Evolutionary conservation across 2,113 vertebrate genomes (phyloP).

Genomic region (Callopanchax toddi): DNA sequence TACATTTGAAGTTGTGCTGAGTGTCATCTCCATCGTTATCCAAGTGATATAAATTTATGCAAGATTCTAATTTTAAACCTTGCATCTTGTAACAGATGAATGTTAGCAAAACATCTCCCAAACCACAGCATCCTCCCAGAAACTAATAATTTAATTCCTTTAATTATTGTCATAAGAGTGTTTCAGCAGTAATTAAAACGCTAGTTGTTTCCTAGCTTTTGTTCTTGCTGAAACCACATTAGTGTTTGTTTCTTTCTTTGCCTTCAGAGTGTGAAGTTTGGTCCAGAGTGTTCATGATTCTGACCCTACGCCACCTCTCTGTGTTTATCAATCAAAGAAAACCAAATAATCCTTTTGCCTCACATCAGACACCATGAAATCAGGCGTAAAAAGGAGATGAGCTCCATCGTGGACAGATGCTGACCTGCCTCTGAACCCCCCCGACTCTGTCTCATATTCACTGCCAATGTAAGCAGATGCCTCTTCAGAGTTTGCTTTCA

Average conservation of each 20-base stretch:
- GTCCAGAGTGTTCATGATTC: constrained; percentile 18
- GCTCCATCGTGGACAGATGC: constrained; percentile 30
- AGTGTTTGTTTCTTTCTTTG: constrained; percentile 3
- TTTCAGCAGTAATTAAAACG: too few species aligned
- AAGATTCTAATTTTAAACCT: too few species aligned
- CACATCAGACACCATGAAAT: constrained; percentile 53
- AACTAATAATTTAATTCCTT: too few species aligned
- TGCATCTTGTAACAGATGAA: too few species aligned
- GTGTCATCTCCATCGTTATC: too few species aligned
- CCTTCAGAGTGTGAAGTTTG: constrained; percentile 4
- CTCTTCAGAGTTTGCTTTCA: constrained; percentile 52
- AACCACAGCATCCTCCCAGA: too few species aligned
- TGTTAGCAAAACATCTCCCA: too few species aligned
- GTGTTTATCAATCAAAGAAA: constrained; percentile 63
- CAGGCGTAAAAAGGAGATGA: constrained; percentile 12
- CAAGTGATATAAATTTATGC: too few species aligned
- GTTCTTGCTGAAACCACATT: too few species aligned
- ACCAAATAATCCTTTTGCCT: constrained; percentile 37
- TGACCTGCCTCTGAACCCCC: constrained; percentile 73
- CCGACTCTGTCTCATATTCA: constrained; percentile 34
- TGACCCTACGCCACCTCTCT: constrained; percentile 38
- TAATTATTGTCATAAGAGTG: too few species aligned
- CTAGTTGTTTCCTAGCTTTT: too few species aligned
- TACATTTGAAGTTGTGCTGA: too few species aligned
- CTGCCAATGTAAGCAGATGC: constrained; percentile 75